phyloP scores from a whole-genome alignment of 2,113 vertebrate species.

The Datnioides undecimradiatus region DNA sequence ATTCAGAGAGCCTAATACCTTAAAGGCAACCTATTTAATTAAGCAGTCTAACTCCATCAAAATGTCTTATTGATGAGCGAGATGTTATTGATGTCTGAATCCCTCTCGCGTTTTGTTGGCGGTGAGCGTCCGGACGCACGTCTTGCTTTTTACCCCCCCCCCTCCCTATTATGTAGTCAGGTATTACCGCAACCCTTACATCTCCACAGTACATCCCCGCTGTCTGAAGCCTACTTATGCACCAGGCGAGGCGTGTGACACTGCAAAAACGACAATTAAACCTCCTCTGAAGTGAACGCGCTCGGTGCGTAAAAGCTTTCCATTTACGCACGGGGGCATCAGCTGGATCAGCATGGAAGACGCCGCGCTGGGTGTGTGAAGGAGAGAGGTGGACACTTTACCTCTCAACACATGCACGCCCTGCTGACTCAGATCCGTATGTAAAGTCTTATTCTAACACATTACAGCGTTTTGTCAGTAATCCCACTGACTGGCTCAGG shows the following conservation, averaged over 20 bases:
- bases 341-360: conserved; percentile 49
- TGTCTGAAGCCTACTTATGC: conserved; percentile 48
- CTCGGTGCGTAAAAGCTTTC: conserved; percentile 79
- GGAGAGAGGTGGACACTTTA: not conserved
- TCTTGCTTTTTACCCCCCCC: conserved; percentile 59
- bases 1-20: conserved; percentile 43
- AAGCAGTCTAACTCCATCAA: conserved; percentile 71
- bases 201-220: conserved; percentile 54
- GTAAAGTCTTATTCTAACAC: conserved; percentile 5
- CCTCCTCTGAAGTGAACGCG: conserved; percentile 41
- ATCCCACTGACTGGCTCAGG: not conserved
- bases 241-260: conserved; percentile 54
- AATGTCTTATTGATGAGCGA: conserved; percentile 66
- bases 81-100: conserved; percentile 69
- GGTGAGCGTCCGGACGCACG: conserved; percentile 61
- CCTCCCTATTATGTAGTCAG: conserved; percentile 55
- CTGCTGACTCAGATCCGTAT: conserved; percentile 40
- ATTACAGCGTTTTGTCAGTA: not conserved
- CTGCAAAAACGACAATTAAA: conserved; percentile 69
- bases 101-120: conserved; percentile 62
- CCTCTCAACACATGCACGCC: conserved; percentile 6
- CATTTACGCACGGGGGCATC: conserved; percentile 71
- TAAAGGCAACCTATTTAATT: conserved; percentile 65
- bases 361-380: not conserved
- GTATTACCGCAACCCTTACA: conserved; percentile 68